Conservation (phyloP, 2,797 vertebrate species). For the Podarcis siculus region DNA sequence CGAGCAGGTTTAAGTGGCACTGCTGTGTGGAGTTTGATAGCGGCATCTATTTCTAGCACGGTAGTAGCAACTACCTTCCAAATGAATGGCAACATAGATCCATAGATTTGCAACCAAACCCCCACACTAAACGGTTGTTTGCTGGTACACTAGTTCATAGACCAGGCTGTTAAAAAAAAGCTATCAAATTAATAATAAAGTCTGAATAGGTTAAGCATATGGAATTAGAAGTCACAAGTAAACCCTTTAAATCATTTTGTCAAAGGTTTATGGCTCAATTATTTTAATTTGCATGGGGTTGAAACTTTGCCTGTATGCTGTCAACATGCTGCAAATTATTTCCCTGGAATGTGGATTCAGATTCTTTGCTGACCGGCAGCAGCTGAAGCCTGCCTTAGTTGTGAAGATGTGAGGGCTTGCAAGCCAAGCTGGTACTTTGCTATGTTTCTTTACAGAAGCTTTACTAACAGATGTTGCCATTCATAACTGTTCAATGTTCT, state of each 20-base stretch:
- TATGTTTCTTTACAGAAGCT: background rate
- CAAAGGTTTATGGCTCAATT: constrained; percentile 12
- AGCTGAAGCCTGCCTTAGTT: background rate
- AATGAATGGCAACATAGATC: background rate
- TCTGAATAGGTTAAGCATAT: constrained; percentile 21
- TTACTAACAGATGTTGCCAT: background rate
- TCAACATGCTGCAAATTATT: background rate
- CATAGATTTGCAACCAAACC: background rate
- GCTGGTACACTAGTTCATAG: background rate
- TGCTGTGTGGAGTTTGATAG: background rate
- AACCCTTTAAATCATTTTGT: background rate
- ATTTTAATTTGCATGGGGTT: constrained; percentile 3
- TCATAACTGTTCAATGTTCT: background rate
- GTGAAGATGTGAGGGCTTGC: background rate
- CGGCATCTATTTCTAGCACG: background rate
- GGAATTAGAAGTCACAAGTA: background rate
- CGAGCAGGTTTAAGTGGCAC: background rate
- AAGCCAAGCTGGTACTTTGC: background rate
- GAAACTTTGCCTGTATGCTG: constrained; percentile 27
- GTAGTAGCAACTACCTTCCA: background rate
- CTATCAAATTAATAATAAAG: constrained; percentile 19
- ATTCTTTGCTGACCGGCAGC: background rate
- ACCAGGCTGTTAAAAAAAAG: background rate
- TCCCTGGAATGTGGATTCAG: constrained; percentile 15
- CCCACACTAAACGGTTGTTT: background rate